Evolutionary conservation across 2,113 vertebrate species (phyloP), one percentile per base, ranked within the genome.

Genomic region (Verasper variegatus): DNA sequence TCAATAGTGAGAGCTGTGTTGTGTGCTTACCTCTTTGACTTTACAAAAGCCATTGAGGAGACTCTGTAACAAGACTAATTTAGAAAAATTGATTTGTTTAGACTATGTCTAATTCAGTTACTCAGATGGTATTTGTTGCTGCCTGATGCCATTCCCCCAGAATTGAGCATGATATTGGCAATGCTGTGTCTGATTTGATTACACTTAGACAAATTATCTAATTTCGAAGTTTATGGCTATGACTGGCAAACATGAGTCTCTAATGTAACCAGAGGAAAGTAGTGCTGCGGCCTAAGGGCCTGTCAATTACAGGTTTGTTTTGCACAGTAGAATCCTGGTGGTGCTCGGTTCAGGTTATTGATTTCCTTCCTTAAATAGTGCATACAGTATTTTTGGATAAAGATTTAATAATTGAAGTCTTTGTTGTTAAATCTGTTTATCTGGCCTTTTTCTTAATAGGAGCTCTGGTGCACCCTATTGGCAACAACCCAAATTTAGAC

Each of bases 41-140:
- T 31, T 7, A 31, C 1, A 31, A 60, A 70, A 68, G 57, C 5
- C 37, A 73, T 13, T 81, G 65, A 74, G 60, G 55, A 42, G 65
- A 58, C 60, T 65, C 58, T 74, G 23, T 83, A 86, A 86, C 54
- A 15, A 76, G 74, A 83, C 83, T 66, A 58, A 78, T 81, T 69
- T 47, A 35, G 68, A 73, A 31, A 31, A 72, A 74, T 74, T 77
- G 60, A 76, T 84, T 82, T 60, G 63, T 78, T 86, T 78, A 62
- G 71, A 71, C 56, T 42, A 8, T 24, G 51, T 76, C 57, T 86
- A 87, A 88, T 89, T 81, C 63, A 76, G 40, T 90, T 85, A 87
- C 68, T 70, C 11, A 0, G 20, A 31, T 52, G 56, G 66, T 55
- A 69, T 83, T 85, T 64, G 55, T 47, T 78, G 54, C 49, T 40